Base-by-base conservation (phyloP, 2,888 invertebrate genomes). In the Tenthredo distinguenda region DNA sequence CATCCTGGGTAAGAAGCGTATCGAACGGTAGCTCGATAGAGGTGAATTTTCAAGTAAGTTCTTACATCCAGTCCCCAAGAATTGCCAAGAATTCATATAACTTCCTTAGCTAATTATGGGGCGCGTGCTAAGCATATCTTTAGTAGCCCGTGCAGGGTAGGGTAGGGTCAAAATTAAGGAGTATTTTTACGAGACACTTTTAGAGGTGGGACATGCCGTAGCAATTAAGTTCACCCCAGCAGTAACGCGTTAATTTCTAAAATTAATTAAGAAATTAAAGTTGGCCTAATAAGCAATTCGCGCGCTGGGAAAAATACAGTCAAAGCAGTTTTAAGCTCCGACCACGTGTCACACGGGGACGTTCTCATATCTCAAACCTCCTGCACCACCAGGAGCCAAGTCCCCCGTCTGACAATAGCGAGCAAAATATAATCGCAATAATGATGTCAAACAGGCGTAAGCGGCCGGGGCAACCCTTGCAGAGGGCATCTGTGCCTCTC, bases 381-480 rank as follows among this genome's bases (percentile, higher is more conserved):
- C 62, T 81, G 62, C 62, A 71, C 26, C 43, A 71, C 40, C 37
- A 71, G 50, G 31, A 65, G 31, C 58, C 21, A 26, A 34, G n/a
- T 40, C 43, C 40, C 68, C 47, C 79, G 34, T 18, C 47, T 79
- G 76, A 68, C 65, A 85, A 85, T 55, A 40, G 72, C 47, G 81
- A 43, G 84, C 55, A 21, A 81, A 72, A 77, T 81, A 86, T 85
- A 84, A 76, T 89, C 89, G 89, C 89, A 91, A 92, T 92, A 91
- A 92, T 91, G 91, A 93, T 91, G 91, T 92, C 91, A 91, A 92
- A 90, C 89, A 90, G 91, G 89, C 88, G 90, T 88, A 89, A 88
- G 86, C 87, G 89, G 87, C 87, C 89, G 68, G 58, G 62, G 81
- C 84, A 89, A 88, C 90, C 89, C 89, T 89, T 89, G 87, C 87